phyloP scores from a whole-genome alignment of 35 echinoderm and acorn worm genomes.

The Ptychodera flava region DNA sequence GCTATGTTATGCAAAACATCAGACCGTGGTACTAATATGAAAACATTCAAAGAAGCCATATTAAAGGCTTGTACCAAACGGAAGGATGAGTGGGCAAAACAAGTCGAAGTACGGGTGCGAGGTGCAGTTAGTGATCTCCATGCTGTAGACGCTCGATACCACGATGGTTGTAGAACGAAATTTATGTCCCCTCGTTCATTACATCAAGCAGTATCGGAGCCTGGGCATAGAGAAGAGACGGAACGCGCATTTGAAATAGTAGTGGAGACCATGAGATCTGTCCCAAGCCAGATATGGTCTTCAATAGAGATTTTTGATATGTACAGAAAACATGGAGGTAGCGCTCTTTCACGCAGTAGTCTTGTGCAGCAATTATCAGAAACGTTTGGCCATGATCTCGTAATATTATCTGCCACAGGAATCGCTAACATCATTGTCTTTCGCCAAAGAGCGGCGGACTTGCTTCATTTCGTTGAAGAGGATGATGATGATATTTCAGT shows the following conservation, averaged over 20 bases:
- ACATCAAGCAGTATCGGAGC: no score
- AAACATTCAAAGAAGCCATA: conserved; percentile 8
- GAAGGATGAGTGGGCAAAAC: conserved; percentile 6
- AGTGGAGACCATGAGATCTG: no score
- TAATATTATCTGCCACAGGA: conserved; percentile 52
- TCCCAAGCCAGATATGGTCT: conserved; percentile 59
- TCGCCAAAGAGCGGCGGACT: not conserved
- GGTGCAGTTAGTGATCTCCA: conserved; percentile 30
- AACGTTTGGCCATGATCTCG: conserved; percentile 30
- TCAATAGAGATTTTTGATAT: conserved; percentile 35
- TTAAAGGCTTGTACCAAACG: not conserved
- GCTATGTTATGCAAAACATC: conserved; percentile 14
- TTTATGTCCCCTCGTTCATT: no score
- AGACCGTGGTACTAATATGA: not conserved
- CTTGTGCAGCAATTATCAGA: conserved; percentile 37
- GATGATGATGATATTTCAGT: conserved; percentile 32
- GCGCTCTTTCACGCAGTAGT: conserved; percentile 9
- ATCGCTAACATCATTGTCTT: conserved; percentile 39
- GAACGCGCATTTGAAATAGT: no score
- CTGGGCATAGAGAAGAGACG: no score
- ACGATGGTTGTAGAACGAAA: conserved; percentile 8
- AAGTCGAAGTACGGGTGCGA: not conserved
- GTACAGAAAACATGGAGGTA: conserved; percentile 27
- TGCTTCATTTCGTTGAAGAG: conserved; percentile 14
- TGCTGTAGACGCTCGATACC: conserved; percentile 35